phyloP scores from a whole-genome alignment of 92 coral and sea anemone genomes.

The Phenganax marumi region DNA sequence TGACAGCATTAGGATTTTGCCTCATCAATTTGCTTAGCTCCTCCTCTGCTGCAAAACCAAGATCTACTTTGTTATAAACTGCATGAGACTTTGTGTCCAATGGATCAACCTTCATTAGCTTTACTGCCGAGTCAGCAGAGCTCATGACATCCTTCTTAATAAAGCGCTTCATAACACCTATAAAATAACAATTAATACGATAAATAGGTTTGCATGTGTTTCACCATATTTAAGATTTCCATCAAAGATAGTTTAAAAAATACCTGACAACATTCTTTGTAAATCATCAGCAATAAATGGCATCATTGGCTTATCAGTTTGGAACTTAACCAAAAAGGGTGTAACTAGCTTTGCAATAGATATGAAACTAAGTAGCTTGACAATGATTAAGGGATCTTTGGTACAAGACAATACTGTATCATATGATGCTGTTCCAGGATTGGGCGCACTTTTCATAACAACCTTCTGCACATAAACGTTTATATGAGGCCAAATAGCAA shows the following conservation, averaged over 20 bases:
- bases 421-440: constrained; percentile 52
- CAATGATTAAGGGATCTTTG: constrained; percentile 32
- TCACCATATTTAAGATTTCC: background rate
- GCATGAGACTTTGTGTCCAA: constrained; percentile 19
- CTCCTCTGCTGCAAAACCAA: constrained; percentile 41
- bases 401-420: constrained; percentile 44
- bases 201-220: background rate
- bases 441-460: constrained; percentile 42
- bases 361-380: constrained; percentile 34
- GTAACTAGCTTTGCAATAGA: constrained; percentile 46
- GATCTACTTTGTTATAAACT: constrained; percentile 41
- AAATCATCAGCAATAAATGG: constrained; percentile 44
- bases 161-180: constrained; percentile 39
- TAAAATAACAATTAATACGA: background rate
- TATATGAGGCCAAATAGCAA: constrained; percentile 49
- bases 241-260: background rate
- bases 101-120: constrained; percentile 35
- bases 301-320: constrained; percentile 42
- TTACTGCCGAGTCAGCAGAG: constrained; percentile 32
- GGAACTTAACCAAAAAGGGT: constrained; percentile 41
- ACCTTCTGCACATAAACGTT: constrained; percentile 42
- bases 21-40: constrained; percentile 22
- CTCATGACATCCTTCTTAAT: constrained; percentile 15
- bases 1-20: constrained; percentile 29
- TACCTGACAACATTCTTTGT: constrained; percentile 32